Evolutionary conservation across 2,113 vertebrate species (phyloP).

Genomic region (Morphnarchus princeps): DNA sequence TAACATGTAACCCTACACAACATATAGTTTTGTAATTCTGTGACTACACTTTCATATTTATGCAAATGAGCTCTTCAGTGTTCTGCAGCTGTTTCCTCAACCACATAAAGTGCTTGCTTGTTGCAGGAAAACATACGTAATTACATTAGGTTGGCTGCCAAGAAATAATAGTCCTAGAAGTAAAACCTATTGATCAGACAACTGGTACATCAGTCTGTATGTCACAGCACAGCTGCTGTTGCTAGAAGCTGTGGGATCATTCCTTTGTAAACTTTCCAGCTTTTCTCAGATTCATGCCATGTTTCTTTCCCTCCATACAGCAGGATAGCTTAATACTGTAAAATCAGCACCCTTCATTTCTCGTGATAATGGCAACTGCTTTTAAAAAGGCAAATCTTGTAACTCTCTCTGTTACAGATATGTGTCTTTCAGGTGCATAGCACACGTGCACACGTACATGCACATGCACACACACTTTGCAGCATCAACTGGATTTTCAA

Average conservation of each 20-base stretch:
- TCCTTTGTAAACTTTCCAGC: constrained; percentile 26
- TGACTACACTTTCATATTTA: not conserved
- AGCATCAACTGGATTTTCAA: not conserved
- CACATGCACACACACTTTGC: not conserved
- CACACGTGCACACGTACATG: not conserved
- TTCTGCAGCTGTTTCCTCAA: constrained; percentile 54
- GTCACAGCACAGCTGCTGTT: constrained; percentile 23
- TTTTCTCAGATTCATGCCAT: not conserved
- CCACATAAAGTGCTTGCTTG: constrained; percentile 43
- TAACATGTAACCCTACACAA: not conserved
- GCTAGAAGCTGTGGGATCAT: not conserved
- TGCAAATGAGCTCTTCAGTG: constrained; percentile 6
- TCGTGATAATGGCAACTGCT: not conserved
- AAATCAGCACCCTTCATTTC: not conserved
- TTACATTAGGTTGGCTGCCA: constrained; percentile 58
- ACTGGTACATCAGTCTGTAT: not conserved
- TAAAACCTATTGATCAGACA: constrained; percentile 55
- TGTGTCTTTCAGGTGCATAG: not conserved
- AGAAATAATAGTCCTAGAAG: constrained; percentile 60
- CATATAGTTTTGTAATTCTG: constrained; percentile 15
- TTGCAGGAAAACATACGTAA: constrained; percentile 59
- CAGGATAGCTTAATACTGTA: not conserved
- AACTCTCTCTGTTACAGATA: not conserved
- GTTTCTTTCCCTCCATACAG: not conserved
- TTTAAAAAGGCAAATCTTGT: not conserved